Base-by-base conservation (phyloP, 2,888 invertebrate species). In the Limenitis camilla region DNA sequence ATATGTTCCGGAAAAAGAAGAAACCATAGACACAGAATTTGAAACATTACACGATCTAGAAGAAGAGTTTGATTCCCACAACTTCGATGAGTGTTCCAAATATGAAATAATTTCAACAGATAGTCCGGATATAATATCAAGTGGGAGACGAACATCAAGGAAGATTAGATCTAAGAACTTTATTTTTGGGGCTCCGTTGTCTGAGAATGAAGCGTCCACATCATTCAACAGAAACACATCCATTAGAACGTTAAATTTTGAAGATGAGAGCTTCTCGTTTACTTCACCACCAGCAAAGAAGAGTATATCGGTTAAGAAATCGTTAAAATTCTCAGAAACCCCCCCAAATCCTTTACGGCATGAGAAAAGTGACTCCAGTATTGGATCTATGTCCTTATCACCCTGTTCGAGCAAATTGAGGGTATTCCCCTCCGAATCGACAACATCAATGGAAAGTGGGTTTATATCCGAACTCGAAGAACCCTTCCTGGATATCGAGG, bases 81-180 rank as follows among this genome's bases (percentile, higher is more conserved):
- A 79, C 53, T 84, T 84, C 32, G 84, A 85, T 5, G 71, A 78
- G 2, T 84, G 88, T 64, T 78, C 79, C 0, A 88, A 88, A 56
- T 88, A 88, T 40, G 88, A 88, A 59, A 88, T 88, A 0, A 86
- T 88, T 8, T 87, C 87, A 0, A 88, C 88, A 0, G 88, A 88
- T 42, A 87, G 87, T 41, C 88, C 88, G 0, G 71, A 88, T 33
- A 86, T 88, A 0, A 86, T 87, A 9, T 86, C 86, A 0, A 66
- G 77, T 38, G 86, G 87, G 0, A 56, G 86, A 0, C 66, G 76
- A 0, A 66, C 74, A 0, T 68, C 77, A 0, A 71, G 82, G 11
- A 86, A 85, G 53, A 71, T 87, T 0, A 76, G 62, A 0, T 67
- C 81, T 0, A 75, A 72, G 10, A 80, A 81, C 29, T 87, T 88